Evolutionary conservation across 2,888 invertebrate species (phyloP), one percentile per base, ranked within the genome.

Genomic region (Mesorhabditis sp.): DNA sequence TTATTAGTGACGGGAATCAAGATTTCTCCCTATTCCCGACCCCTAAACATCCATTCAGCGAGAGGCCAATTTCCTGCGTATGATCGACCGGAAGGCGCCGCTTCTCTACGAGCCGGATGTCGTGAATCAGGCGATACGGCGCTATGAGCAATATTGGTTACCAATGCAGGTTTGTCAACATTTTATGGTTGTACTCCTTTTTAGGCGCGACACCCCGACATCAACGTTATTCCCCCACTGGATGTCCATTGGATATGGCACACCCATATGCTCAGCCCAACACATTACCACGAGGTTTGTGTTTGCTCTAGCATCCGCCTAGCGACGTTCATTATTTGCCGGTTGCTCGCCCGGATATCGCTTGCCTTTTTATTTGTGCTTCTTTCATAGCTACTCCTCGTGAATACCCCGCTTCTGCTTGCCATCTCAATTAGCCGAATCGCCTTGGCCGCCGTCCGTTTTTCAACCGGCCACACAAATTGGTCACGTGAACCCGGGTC

Each of bases 201-300:
- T 10, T 73, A 82, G 81, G 78, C 80, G 0, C 68, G 72, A n/a
- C 74, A 78, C 63, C 78, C 75, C 4, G 80, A 81, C 13, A 75
- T 82, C 42, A 82, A 83, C 42, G 76, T 87, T 58, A 86, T 86
- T n/a, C 87, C 88, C 3, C 88, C 88, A 10, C 72, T 88, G 45
- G 88, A 88, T 75, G 86, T 88, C 13, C 87, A 88, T 72, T 88
- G 88, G 88, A 83, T 88, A 5, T 88, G 88, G 88, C 88, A 88
- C 74, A 86, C 86, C 62, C 80, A 83, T 68, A 83, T 83, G 83
- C 71, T 83, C 43, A 78, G 80, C 70, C 83, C 83, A 5, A 72
- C 76, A 42, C 75, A 78, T 66, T 83, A 83, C 67, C 75, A 82
- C 65, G 74, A 79, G 70, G 77, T 81, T 58, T 67, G 70, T 71